phyloP scores from a whole-genome alignment of 2,797 vertebrate genomes.

The Spinibarbus caldwelli region DNA sequence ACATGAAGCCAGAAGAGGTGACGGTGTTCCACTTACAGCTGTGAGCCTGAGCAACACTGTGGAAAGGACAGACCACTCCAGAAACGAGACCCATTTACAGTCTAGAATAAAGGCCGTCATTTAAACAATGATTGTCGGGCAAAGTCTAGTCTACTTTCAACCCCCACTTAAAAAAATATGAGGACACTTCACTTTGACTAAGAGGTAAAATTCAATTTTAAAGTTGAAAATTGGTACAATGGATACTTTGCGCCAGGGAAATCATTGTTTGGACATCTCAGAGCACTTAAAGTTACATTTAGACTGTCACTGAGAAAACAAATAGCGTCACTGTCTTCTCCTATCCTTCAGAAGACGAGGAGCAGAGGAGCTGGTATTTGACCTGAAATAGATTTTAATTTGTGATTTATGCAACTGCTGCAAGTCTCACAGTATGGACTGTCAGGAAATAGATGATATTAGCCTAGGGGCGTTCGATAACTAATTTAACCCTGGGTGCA shows the following conservation, averaged over 20 bases:
- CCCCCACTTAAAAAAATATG: background rate
- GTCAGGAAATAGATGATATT: constrained; percentile 63
- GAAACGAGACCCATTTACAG: background rate
- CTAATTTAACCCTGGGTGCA: constrained; percentile 76
- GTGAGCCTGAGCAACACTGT: background rate
- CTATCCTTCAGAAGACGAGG: constrained; percentile 26
- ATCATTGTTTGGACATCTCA: background rate
- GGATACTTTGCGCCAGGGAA: background rate
- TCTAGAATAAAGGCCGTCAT: background rate
- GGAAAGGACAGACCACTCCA: background rate
- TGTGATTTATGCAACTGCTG: constrained; percentile 64
- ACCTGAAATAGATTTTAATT: constrained; percentile 45
- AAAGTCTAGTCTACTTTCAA: constrained; percentile 12
- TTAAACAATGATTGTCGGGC: constrained; percentile 17
- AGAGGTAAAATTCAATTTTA: background rate
- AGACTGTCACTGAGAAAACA: constrained; percentile 18
- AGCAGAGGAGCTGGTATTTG: constrained; percentile 29
- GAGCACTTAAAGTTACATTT: constrained; percentile 15
- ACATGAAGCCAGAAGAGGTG: constrained; percentile 20
- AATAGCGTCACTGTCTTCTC: background rate
- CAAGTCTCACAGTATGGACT: constrained; percentile 37
- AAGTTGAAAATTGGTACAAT: background rate
- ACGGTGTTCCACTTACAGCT: constrained; percentile 5
- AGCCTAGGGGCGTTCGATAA: constrained; percentile 74
- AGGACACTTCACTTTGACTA: background rate